These are phyloP conservation scores for Panulirus ornatus DNA, from an alignment of 1,140 invertebrate species.

Conservation along the genomic window DNA sequence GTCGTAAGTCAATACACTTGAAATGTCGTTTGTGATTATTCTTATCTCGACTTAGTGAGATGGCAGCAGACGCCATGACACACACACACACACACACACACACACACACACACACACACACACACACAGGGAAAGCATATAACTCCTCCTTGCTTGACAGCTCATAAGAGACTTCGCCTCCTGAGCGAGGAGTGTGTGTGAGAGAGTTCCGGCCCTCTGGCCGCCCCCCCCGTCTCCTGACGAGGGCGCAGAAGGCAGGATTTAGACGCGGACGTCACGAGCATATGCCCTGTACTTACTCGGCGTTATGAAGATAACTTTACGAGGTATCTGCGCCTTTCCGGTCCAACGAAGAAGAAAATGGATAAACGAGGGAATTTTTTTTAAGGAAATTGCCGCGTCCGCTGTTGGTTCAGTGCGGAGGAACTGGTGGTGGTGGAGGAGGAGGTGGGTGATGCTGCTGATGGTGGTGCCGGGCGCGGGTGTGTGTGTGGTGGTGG, in stretches of 20 bases:
- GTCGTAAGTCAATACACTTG: too few species aligned
- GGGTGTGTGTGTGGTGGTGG: too few species aligned
- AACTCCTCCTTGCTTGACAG: too few species aligned
- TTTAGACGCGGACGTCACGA: too few species aligned
- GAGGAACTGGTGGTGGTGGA: neutral
- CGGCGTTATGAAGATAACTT: constrained; percentile 14
- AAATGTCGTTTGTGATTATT: too few species aligned
- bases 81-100: constrained; percentile 3
- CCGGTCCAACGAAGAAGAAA: constrained; percentile 58
- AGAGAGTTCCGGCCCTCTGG: too few species aligned
- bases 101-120: neutral
- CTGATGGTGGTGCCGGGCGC: neutral
- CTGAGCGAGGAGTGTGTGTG: too few species aligned
- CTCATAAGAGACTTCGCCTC: too few species aligned
- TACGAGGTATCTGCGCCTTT: constrained; percentile 32
- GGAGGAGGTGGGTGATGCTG: neutral
- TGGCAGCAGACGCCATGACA: neutral
- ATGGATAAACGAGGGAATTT: constrained; percentile 44
- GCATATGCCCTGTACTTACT: constrained; percentile 23
- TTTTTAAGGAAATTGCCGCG: constrained; percentile 53
- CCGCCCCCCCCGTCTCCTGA: too few species aligned
- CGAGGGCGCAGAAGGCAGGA: too few species aligned
- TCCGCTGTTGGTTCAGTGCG: constrained; percentile 23
- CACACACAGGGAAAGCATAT: neutral
- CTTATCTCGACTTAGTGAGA: neutral